Evolutionary conservation across 1,140 invertebrate species (phyloP).

Genomic region (Lasioglossum albipes): DNA sequence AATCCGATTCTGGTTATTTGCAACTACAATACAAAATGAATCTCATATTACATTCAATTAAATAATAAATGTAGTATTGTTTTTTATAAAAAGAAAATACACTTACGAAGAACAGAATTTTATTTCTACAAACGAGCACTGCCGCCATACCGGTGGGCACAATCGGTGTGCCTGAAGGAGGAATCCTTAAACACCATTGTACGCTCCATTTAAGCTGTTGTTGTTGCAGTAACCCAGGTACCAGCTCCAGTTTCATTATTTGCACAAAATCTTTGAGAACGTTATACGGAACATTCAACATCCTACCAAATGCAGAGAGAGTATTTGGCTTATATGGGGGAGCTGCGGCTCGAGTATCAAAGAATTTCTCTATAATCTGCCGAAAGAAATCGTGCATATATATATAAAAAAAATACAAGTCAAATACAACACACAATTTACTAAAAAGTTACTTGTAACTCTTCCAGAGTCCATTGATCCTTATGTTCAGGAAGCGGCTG

Average conservation of each 20-base stretch:
- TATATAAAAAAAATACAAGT: background rate
- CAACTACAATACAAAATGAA: slow-evolving; percentile 81
- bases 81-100: slow-evolving; percentile 19
- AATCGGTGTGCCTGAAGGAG: slow-evolving; percentile 90
- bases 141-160: slow-evolving; percentile 92
- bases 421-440: slow-evolving; percentile 6
- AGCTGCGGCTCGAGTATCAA: slow-evolving; percentile 91
- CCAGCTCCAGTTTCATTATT: slow-evolving; percentile 91
- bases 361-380: slow-evolving; percentile 93
- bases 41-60: too few relatives aligned
- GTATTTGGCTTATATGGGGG: slow-evolving; percentile 94
- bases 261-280: slow-evolving; percentile 95
- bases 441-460: slow-evolving; percentile 84
- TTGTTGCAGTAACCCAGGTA: slow-evolving; percentile 83
- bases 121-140: slow-evolving; percentile 89
- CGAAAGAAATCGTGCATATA: background rate
- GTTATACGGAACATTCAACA: slow-evolving; percentile 90
- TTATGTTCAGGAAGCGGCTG: slow-evolving; percentile 90
- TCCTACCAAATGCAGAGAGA: slow-evolving; percentile 89
- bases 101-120: slow-evolving; percentile 94
- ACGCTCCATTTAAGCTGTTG: slow-evolving; percentile 90
- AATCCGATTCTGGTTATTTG: slow-evolving; percentile 89
- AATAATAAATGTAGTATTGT: too few relatives aligned
- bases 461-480: slow-evolving; percentile 92
- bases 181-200: slow-evolving; percentile 94